Evolutionary conservation across 1,140 invertebrate species (phyloP).

Genomic region (Meloidogyne hapla): DNA sequence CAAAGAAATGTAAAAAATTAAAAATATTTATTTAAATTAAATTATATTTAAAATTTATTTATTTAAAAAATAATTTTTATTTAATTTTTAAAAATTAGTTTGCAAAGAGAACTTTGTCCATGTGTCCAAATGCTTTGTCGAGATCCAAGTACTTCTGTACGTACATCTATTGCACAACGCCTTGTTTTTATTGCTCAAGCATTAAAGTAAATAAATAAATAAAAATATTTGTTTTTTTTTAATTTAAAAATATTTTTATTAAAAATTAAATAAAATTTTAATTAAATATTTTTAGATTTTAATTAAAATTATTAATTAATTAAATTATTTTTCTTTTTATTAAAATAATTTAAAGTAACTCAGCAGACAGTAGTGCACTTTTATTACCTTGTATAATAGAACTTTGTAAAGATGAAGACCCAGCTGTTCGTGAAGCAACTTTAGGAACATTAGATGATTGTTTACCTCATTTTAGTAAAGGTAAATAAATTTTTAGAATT

Average conservation of each 20-base stretch:
- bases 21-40: too few relatives aligned
- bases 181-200: slow-evolving; percentile 60
- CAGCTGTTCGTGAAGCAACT: slow-evolving; percentile 65
- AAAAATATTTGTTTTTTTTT: slow-evolving; percentile 38
- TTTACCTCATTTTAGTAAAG: slow-evolving; percentile 66
- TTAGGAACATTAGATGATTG: slow-evolving; percentile 67
- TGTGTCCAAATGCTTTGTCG: slow-evolving; percentile 60
- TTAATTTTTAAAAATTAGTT: slow-evolving; percentile 43
- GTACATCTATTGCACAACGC: slow-evolving; percentile 58
- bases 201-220: slow-evolving; percentile 64
- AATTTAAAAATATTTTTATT: too few relatives aligned
- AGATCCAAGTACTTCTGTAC: slow-evolving; percentile 56
- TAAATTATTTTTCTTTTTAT: not conserved
- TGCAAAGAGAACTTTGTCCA: slow-evolving; percentile 56
- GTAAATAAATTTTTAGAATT: slow-evolving; percentile 47
- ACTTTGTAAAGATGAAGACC: slow-evolving; percentile 67
- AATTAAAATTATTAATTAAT: too few relatives aligned
- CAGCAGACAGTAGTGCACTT: slow-evolving; percentile 64
- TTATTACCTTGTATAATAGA: slow-evolving; percentile 67
- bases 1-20: slow-evolving; percentile 64
- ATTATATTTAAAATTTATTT: slow-evolving; percentile 64
- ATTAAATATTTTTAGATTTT: too few relatives aligned
- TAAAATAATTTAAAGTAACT: slow-evolving; percentile 65
- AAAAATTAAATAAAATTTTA: too few relatives aligned
- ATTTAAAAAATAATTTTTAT: slow-evolving; percentile 26